Conservation (phyloP, 2,888 invertebrate genomes). For the Neria commutata region DNA sequence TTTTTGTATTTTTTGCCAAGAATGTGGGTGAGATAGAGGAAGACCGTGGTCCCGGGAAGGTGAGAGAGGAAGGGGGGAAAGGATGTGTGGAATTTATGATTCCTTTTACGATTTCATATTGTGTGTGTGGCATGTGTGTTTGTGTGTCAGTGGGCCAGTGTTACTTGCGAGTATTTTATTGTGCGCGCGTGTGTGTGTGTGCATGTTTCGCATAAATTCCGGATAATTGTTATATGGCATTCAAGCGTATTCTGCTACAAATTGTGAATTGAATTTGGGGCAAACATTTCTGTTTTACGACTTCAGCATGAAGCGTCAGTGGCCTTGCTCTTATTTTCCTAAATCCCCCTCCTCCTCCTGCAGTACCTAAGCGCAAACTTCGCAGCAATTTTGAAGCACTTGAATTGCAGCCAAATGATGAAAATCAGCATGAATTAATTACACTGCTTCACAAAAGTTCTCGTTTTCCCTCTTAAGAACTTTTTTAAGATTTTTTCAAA, state of each 20-base stretch:
- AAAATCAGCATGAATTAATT: too few species aligned
- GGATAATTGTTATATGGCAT: background rate
- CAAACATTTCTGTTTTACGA: background rate
- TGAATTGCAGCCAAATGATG: too few species aligned
- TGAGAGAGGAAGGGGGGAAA: too few species aligned
- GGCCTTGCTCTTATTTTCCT: background rate
- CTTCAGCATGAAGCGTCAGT: too few species aligned
- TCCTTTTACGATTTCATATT: background rate
- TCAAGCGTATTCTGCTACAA: background rate
- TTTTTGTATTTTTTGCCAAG: too few species aligned
- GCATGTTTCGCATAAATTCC: background rate
- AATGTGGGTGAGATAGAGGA: too few species aligned
- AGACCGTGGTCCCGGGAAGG: too few species aligned
- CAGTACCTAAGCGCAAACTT: background rate
- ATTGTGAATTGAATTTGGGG: background rate
- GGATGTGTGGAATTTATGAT: background rate
- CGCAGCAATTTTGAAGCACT: background rate
- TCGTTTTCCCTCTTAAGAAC: too few species aligned
- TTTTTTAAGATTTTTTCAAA: too few species aligned
- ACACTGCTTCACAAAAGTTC: too few species aligned
- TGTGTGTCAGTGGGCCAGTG: background rate
- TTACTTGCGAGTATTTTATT: background rate
- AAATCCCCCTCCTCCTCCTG: background rate
- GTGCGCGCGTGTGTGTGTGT: conserved; percentile 1
- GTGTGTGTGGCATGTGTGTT: background rate